phyloP scores from a whole-genome alignment of 2,113 vertebrate genomes.

The Eptatretus burgeri region DNA sequence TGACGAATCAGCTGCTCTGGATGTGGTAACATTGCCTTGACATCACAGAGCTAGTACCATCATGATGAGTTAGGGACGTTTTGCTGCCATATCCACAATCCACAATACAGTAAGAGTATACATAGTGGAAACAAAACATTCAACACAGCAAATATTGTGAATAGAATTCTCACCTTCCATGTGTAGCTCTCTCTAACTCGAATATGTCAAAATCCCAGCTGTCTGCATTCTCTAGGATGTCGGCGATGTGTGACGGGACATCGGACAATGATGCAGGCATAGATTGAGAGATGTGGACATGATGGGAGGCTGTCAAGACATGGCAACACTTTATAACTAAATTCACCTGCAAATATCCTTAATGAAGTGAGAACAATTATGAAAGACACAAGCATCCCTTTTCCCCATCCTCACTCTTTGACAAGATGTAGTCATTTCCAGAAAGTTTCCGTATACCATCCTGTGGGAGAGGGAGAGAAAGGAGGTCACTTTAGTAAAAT shows the following conservation, averaged over 20 bases:
- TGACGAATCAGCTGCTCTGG: too few species aligned
- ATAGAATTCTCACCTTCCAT: slow-evolving; percentile 32
- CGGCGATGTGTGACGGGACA: slow-evolving; percentile 43
- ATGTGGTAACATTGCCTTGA: too few species aligned
- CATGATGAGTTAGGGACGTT: too few species aligned
- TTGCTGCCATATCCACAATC: too few species aligned
- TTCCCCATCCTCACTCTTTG: slow-evolving; percentile 21
- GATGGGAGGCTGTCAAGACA: slow-evolving; percentile 29
- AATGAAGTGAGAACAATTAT: background rate
- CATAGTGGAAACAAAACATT: too few species aligned
- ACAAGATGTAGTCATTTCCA: slow-evolving; percentile 54
- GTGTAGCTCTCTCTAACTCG: slow-evolving; percentile 56
- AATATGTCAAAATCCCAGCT: slow-evolving; percentile 82
- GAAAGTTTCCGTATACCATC: slow-evolving; percentile 65
- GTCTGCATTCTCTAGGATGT: slow-evolving; percentile 68
- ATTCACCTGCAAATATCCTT: background rate
- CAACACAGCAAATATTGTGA: too few species aligned
- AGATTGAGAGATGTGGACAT: slow-evolving; percentile 25
- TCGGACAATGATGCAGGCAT: slow-evolving; percentile 38
- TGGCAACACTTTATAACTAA: background rate
- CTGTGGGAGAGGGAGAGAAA: slow-evolving; percentile 21
- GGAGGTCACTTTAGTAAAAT: slow-evolving; percentile 11
- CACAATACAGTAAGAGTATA: too few species aligned
- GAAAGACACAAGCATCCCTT: too few species aligned
- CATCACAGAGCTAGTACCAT: too few species aligned